Conservation (phyloP, 2,888 invertebrate genomes). For the Alloplasta piceator region DNA sequence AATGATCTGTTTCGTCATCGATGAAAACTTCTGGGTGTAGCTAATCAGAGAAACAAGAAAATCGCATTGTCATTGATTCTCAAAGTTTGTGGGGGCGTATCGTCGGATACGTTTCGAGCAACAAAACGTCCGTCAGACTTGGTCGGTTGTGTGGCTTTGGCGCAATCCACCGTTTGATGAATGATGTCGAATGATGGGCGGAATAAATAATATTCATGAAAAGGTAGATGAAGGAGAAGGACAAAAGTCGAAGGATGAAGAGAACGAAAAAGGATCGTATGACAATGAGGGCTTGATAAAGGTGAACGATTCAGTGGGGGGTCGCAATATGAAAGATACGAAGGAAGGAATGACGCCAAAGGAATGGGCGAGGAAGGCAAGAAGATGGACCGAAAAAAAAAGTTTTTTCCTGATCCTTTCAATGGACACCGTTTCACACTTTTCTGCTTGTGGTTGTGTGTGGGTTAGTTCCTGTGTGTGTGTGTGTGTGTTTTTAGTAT, state of each 20-base stretch:
- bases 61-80: conserved; percentile 34
- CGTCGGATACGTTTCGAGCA: conserved; percentile 24
- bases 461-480: background rate
- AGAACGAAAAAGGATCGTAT: conserved; percentile 3
- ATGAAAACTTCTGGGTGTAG: background rate
- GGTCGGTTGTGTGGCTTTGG: conserved; percentile 6
- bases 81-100: conserved; percentile 27
- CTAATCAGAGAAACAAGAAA: background rate
- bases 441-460: background rate
- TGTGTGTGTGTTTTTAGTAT: conserved; percentile 7
- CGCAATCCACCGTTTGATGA: conserved; percentile 37
- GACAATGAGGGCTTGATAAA: conserved; percentile 53
- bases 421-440: conserved; percentile 24
- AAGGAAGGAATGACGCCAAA: conserved; percentile 19
- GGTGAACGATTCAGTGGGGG: conserved; percentile 38
- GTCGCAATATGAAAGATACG: conserved; percentile 31
- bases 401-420: conserved; percentile 29
- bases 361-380: conserved; percentile 4
- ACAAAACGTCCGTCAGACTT: conserved; percentile 14
- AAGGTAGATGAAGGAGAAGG: conserved; percentile 9
- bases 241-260: background rate
- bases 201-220: conserved; percentile 36
- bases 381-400: conserved; percentile 13
- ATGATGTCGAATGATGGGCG: conserved; percentile 50
- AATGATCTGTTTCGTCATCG: too few species aligned